These are phyloP conservation scores for Oxyura jamaicensis DNA, from an alignment of 2,113 vertebrate genomes.

Conservation along the genomic window DNA sequence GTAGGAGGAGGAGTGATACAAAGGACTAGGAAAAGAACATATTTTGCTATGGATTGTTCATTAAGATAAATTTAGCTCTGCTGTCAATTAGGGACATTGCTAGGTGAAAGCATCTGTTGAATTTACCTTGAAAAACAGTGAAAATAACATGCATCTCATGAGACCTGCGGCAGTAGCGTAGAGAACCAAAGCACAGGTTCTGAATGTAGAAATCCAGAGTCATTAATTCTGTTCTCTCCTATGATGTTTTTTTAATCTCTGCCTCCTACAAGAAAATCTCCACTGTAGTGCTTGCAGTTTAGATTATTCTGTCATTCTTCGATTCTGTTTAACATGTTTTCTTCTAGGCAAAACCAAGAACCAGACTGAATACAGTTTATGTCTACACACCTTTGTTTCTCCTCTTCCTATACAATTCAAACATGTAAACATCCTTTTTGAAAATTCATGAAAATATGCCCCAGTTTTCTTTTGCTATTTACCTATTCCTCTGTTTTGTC, in stretches of 20 bases:
- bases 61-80: background rate
- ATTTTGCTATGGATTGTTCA: background rate
- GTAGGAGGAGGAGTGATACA: background rate
- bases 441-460: background rate
- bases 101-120: background rate
- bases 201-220: background rate
- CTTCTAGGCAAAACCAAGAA: background rate
- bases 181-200: background rate
- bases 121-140: background rate
- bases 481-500: background rate
- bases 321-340: background rate
- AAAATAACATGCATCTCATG: background rate
- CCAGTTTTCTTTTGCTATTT: background rate
- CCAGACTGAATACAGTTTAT: background rate
- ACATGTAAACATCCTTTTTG: background rate
- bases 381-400: background rate
- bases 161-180: background rate
- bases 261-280: background rate
- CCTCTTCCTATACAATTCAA: background rate
- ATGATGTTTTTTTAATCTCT: background rate
- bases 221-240: background rate
- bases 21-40: background rate
- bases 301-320: background rate
- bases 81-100: background rate
- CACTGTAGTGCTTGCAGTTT: background rate